Conservation (phyloP, 1,140 invertebrate species). For the Aphis craccivora region DNA sequence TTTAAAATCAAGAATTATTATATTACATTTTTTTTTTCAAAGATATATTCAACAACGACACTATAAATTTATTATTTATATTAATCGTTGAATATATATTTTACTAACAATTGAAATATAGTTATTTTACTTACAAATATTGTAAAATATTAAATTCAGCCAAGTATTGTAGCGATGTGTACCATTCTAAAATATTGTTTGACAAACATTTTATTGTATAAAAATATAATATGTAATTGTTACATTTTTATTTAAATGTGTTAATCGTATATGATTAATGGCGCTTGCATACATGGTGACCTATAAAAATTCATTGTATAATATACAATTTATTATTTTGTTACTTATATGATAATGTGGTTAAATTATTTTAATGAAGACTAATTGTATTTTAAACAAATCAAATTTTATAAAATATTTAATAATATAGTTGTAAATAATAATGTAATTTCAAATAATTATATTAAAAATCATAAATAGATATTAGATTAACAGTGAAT, state of each 20-base stretch:
- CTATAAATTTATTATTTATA: too few species aligned
- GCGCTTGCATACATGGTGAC: background rate
- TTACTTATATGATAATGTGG: background rate
- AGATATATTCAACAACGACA: too few species aligned
- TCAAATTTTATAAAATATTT: background rate
- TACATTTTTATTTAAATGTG: background rate
- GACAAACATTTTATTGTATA: background rate
- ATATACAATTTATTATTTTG: background rate
- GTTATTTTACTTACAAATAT: too few species aligned
- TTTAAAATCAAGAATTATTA: too few species aligned
- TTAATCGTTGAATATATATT: too few species aligned
- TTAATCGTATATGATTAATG: slow-evolving; percentile 9
- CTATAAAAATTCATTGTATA: background rate
- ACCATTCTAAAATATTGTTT: too few species aligned
- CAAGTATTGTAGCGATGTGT: background rate
- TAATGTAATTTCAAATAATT: background rate
- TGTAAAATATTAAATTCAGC: background rate
- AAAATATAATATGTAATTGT: background rate
- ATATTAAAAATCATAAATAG: background rate
- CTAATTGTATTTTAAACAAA: background rate
- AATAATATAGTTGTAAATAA: background rate
- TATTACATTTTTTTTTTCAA: too few species aligned
- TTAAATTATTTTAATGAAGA: slow-evolving; percentile 26
- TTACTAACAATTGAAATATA: too few species aligned
- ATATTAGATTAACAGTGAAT: background rate